Percentiles rank a stretch among this genome's conserved stretches.
Conservation (phyloP, 2,888 invertebrate species). For the Pollenia labialis region DNA sequence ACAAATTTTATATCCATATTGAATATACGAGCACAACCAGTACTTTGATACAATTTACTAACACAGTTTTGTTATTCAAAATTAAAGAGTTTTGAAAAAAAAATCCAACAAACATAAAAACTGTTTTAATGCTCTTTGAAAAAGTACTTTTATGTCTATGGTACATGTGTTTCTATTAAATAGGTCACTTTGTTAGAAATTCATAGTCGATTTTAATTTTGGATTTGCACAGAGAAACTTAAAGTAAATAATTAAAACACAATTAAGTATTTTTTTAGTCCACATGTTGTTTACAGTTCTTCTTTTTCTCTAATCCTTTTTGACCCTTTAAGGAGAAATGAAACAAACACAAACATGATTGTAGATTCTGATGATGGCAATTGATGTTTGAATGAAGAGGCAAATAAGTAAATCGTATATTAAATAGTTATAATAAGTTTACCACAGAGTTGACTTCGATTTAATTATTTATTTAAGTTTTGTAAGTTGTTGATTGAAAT, state of each 20-base stretch:
- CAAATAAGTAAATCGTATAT: too few species aligned
- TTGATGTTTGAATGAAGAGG: background rate
- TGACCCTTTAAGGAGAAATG: background rate
- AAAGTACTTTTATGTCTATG: background rate
- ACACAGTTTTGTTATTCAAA: conserved; percentile 7
- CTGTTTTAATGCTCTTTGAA: conserved; percentile 9
- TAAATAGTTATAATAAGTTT: background rate
- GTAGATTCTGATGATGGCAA: background rate
- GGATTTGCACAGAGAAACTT: conserved; percentile 13
- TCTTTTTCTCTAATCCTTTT: conserved; percentile 3
- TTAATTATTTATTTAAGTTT: background rate
- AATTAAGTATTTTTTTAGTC: conserved; percentile 50
- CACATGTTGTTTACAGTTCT: conserved; percentile 30
- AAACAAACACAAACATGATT: conserved; percentile 10
- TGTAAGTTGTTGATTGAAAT: too few species aligned
- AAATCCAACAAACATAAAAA: conserved; percentile 14
- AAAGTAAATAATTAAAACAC: conserved; percentile 67
- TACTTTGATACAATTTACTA: background rate
- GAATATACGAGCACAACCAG: background rate
- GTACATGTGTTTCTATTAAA: conserved; percentile 1
- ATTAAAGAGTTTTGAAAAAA: conserved; percentile 17
- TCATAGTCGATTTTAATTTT: conserved; percentile 46
- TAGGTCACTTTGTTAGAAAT: conserved; percentile 47
- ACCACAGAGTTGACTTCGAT: background rate
- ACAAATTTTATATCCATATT: background rate